These are phyloP conservation scores for Lontra canadensis DNA, from an alignment of 2,113 vertebrate genomes.

Conservation along the genomic window DNA sequence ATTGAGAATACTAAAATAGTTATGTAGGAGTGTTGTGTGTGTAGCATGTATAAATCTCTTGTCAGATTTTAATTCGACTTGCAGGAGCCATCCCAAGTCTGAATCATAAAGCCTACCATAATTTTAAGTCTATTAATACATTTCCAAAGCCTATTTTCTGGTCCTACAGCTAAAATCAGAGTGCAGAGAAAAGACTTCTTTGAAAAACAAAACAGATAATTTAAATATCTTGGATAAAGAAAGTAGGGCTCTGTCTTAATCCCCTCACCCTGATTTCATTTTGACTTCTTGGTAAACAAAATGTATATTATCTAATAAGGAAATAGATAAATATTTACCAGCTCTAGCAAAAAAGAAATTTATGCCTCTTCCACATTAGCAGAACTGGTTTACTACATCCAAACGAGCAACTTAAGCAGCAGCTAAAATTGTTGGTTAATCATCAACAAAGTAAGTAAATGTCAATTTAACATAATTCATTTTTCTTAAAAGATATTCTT, in stretches of 20 bases:
- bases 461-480: not conserved
- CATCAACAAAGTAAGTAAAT: not conserved
- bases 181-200: not conserved
- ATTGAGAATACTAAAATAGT: not conserved
- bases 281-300: conserved; percentile 13
- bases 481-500: not conserved
- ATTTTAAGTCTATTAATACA: not conserved
- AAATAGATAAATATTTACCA: not conserved
- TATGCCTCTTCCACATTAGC: not conserved
- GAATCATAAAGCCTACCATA: not conserved
- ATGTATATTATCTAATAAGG: not conserved
- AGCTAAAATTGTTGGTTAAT: not conserved
- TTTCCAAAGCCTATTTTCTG: not conserved
- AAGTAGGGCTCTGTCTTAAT: not conserved
- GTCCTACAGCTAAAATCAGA: not conserved
- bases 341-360: not conserved
- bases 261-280: not conserved
- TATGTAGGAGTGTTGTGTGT: not conserved
- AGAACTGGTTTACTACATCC: not conserved
- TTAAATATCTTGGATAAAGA: not conserved
- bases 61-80: not conserved
- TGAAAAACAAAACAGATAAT: not conserved
- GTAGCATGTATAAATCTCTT: not conserved
- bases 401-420: not conserved
- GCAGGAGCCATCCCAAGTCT: not conserved